Evolutionary conservation across 2,113 vertebrate genomes (phyloP).

Genomic region (Sphaerodactylus townsendi): DNA sequence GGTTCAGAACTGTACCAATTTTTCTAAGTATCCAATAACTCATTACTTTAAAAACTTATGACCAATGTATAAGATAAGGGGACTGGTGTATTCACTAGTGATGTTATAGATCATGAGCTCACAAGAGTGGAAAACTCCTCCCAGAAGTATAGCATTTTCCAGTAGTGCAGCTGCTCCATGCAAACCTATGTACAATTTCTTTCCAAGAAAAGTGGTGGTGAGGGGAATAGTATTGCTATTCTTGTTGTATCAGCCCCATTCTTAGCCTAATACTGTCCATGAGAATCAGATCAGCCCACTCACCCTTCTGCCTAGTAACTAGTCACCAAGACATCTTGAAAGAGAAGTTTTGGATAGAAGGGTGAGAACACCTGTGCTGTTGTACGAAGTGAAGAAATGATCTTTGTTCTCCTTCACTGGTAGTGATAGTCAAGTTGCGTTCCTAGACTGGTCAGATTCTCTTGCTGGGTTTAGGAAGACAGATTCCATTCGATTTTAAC

Average conservation of each 20-base stretch:
- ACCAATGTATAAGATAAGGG: not conserved
- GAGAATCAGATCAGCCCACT: not conserved
- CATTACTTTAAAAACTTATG: conserved; percentile 6
- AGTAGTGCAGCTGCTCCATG: not conserved
- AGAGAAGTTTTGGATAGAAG: not conserved
- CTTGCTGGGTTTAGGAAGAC: not conserved
- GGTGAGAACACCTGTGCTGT: not conserved
- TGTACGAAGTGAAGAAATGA: not conserved
- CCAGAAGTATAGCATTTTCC: not conserved
- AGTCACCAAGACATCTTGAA: not conserved
- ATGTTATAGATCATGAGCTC: not conserved
- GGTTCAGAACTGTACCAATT: conserved; percentile 19
- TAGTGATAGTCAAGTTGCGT: not conserved
- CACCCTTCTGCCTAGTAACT: not conserved
- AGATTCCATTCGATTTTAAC: not conserved
- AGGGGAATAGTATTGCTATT: not conserved
- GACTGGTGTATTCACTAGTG: not conserved
- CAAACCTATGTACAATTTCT: not conserved
- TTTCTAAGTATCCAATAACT: conserved; percentile 23
- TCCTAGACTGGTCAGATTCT: not conserved
- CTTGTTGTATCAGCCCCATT: too few species aligned
- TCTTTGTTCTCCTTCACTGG: not conserved
- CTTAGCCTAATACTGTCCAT: not conserved
- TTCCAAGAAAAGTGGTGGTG: not conserved
- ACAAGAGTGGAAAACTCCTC: not conserved